Conservation (phyloP, 92 coral and sea anemone genomes). For the Phenganax stokvisi region DNA sequence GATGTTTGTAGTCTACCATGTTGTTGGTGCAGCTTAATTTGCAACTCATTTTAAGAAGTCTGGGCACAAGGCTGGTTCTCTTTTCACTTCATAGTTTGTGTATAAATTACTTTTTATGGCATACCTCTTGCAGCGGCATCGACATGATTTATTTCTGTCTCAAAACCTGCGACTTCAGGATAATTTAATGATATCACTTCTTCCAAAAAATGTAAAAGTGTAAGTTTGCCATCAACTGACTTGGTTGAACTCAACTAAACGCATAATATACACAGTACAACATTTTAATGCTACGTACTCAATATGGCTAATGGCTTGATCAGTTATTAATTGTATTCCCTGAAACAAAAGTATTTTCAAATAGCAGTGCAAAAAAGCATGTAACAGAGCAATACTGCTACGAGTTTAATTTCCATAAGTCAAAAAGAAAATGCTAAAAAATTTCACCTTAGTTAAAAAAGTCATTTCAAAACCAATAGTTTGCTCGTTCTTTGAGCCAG, state of each 20-base stretch:
- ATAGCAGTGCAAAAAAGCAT: too few relatives aligned
- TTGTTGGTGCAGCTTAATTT: neutral
- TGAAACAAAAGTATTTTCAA: too few relatives aligned
- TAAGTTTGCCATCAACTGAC: conserved; percentile 86
- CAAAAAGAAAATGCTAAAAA: too few relatives aligned
- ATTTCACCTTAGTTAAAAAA: conserved; percentile 78
- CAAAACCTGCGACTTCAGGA: conserved; percentile 92
- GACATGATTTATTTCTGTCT: conserved; percentile 75
- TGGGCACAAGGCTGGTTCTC: too few relatives aligned
- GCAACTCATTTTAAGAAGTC: too few relatives aligned
- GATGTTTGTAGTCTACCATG: neutral
- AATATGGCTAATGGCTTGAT: neutral
- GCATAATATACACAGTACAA: neutral
- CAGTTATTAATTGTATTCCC: too few relatives aligned
- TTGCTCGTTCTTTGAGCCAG: conserved; percentile 95
- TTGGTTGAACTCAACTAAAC: conserved; percentile 88
- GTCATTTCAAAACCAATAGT: conserved; percentile 95
- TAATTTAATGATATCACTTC: conserved; percentile 75
- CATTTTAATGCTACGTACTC: neutral
- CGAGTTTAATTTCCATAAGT: neutral
- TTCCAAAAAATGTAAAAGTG: conserved; percentile 79
- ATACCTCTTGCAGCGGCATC: conserved; percentile 90
- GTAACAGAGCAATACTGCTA: too few relatives aligned
- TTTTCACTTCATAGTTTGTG: neutral
- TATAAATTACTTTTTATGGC: neutral